A percentile compares a stretch with the other conserved stretches of the same genome.
These are phyloP conservation scores for Plecturocebus donacophilus DNA, from an alignment of 2,113 vertebrate species.

Conservation along the genomic window DNA sequence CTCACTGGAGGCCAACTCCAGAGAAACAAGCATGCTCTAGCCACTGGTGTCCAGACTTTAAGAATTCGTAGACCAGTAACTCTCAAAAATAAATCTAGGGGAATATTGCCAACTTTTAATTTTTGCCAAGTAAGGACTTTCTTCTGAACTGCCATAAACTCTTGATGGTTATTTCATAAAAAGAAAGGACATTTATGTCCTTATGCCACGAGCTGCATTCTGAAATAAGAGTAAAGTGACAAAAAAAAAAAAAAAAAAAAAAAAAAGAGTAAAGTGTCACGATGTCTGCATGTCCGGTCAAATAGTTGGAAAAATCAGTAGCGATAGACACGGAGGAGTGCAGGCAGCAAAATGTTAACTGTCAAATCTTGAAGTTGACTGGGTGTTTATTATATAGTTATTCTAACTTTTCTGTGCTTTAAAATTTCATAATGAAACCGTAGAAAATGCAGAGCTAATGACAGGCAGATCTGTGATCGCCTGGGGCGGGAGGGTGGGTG, in stretches of 20 bases:
- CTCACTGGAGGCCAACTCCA: neutral
- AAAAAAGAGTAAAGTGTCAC: neutral
- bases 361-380: neutral
- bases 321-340: neutral
- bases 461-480: neutral
- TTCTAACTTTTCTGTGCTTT: neutral
- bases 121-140: neutral
- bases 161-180: neutral
- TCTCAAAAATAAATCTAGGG: neutral
- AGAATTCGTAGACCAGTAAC: neutral
- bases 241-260: too few relatives aligned
- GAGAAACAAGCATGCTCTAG: neutral
- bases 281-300: neutral
- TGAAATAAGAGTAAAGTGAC: neutral
- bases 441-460: neutral
- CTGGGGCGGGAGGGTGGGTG: neutral
- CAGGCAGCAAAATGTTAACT: neutral
- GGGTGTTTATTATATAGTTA: neutral
- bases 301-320: neutral
- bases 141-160: neutral
- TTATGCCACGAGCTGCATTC: neutral
- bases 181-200: neutral
- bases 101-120: neutral
- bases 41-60: neutral
- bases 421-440: neutral